A percentile compares a stretch with the other conserved stretches of the same genome.
phyloP scores from a whole-genome alignment of 2,888 invertebrate species.

The Xestia c-nigrum region DNA sequence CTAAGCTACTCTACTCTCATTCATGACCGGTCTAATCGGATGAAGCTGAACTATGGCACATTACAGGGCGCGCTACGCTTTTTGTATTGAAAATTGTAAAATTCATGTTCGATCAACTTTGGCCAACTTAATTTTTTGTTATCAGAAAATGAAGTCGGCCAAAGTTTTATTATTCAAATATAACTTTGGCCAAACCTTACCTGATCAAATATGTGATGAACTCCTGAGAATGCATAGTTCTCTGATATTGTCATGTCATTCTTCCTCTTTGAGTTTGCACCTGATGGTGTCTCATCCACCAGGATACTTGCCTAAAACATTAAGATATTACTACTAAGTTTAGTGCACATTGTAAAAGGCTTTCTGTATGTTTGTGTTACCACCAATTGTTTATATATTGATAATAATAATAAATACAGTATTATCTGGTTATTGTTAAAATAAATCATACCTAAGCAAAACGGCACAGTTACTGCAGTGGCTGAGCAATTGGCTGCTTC shows the following conservation, averaged over 20 bases:
- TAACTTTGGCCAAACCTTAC: constrained; percentile 81
- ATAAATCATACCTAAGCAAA: neutral
- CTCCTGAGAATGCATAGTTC: constrained; percentile 96
- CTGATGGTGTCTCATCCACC: constrained; percentile 78
- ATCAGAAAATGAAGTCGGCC: too few species aligned
- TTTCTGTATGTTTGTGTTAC: neutral
- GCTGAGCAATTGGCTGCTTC: too few species aligned
- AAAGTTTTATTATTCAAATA: too few species aligned
- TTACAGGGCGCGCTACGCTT: too few species aligned
- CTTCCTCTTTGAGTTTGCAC: constrained; percentile 79
- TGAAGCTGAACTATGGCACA: too few species aligned
- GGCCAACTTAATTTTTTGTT: too few species aligned
- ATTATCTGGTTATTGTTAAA: neutral
- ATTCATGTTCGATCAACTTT: too few species aligned
- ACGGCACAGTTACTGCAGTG: too few species aligned
- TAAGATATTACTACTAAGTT: neutral
- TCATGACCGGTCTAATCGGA: neutral
- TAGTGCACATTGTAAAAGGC: neutral
- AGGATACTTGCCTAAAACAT: constrained; percentile 81
- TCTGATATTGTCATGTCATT: constrained; percentile 92
- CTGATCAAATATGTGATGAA: constrained; percentile 97
- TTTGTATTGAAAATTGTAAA: too few species aligned
- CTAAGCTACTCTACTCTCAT: neutral
- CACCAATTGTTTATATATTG: too few species aligned
- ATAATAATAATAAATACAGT: neutral